phyloP scores from a whole-genome alignment of 1,140 invertebrate genomes.

The Orius insidiosus region DNA sequence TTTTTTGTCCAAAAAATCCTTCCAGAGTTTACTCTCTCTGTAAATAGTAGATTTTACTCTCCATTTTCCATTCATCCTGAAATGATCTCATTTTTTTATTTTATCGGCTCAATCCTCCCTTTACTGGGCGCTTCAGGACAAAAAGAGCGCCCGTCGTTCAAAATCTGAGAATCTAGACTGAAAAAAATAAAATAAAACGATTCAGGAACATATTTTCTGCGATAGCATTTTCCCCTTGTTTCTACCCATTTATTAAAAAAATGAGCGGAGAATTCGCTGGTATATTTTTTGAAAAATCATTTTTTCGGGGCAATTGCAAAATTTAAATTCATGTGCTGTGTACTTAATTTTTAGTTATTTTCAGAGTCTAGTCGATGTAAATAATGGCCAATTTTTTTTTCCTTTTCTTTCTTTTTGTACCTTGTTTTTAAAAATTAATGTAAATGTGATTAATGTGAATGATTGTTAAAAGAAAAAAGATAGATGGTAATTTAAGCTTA shows the following conservation, averaged over 20 bases:
- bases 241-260: neutral
- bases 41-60: too few species aligned
- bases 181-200: neutral
- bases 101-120: too few species aligned
- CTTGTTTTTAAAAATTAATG: constrained; percentile 6
- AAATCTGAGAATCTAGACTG: constrained; percentile 11
- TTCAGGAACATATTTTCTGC: neutral
- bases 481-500: neutral
- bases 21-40: constrained; percentile 1
- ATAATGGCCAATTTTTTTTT: constrained; percentile 5
- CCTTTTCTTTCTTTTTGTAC: constrained; percentile 13
- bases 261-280: neutral
- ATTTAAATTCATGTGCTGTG: constrained; percentile 7
- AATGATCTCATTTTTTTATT: neutral
- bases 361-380: constrained; percentile 12
- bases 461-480: neutral
- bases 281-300: constrained; percentile 4
- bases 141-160: neutral
- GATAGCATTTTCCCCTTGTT: neutral
- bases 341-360: constrained; percentile 7
- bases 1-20: neutral
- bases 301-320: neutral
- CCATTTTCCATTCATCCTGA: neutral
- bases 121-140: too few species aligned
- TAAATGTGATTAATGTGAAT: constrained; percentile 4